Base-by-base conservation (phyloP, 2,797 vertebrate species). In the Pithecia hirsuta region DNA sequence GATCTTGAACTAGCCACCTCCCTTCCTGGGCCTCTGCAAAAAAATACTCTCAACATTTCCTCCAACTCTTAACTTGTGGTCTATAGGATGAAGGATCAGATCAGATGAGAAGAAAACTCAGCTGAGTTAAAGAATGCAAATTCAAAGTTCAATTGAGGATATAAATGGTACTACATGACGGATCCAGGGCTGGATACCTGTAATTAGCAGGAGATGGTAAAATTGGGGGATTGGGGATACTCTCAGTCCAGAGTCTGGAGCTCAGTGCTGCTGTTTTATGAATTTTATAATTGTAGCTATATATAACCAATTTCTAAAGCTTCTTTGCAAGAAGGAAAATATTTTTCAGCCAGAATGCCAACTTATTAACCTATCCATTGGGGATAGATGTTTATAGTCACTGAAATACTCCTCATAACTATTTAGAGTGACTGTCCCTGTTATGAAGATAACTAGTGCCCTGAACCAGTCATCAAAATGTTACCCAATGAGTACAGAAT, bases 371-470 rank as follows among this genome's bases (percentile, higher is more conserved):
- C 86, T 94, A 91, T 76, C 52, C 59, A 93, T 57, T 70, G 50
- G 59, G 81, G 28, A 61, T 81, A 96, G 93, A 94, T 96, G 97
- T 97, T 97, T 97, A 96, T 96, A 97, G 87, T 70, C 85, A 70
- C 59, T 95, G 64, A 91, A 97, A 96, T 83, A 74, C 11, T 94
- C 76, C 75, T 83, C 55, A 20, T n/a, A 75, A 88, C 85, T 96
- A 97, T 97, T 97, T 91, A 94, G 75, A 97, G 96, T 89, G 83
- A 76, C 91, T 75, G 46, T 82, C 95, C 55, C 92, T 96, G 48
- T 95, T 94, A 95, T 93, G 94, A 94, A 96, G 50, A 89, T 90
- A 96, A 97, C 91, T 95, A 93, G 90, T 97, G 89, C 86, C 83
- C 67, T 92, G n/a, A 96, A 80, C 90, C 74, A 92, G 91, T 93